phyloP scores from a whole-genome alignment of 2,797 vertebrate genomes.

The Lepidocolaptes lacrymiger region DNA sequence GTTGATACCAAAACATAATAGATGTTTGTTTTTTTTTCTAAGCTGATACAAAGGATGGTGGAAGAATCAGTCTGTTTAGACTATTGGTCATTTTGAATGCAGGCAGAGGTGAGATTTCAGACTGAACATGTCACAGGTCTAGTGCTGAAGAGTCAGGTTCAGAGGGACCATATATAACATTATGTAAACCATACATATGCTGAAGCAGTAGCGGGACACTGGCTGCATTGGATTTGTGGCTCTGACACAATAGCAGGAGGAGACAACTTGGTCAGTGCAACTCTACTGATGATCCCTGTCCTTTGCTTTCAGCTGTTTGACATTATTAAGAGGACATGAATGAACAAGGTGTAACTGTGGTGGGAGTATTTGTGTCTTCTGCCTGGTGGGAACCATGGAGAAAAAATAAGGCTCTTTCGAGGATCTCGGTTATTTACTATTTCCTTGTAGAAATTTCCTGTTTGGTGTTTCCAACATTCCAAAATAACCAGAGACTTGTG shows the following conservation, averaged over 20 bases:
- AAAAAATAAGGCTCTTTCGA: not conserved
- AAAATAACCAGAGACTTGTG: not conserved
- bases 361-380: not conserved
- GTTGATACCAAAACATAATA: not conserved
- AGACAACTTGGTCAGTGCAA: not conserved
- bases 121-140: not conserved
- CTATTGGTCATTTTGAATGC: not conserved
- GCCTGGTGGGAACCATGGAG: not conserved
- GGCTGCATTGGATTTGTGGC: not conserved
- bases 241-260: not conserved
- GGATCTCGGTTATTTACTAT: not conserved
- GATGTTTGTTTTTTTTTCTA: not conserved
- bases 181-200: not conserved
- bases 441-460: not conserved
- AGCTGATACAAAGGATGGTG: not conserved
- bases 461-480: not conserved
- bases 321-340: not conserved
- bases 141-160: not conserved
- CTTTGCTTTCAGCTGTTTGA: not conserved
- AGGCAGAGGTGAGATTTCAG: not conserved
- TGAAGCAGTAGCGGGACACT: not conserved
- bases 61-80: not conserved
- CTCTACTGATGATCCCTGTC: not conserved
- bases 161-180: not conserved
- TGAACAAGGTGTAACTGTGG: not conserved